Base-by-base conservation (phyloP, 2,888 invertebrate genomes). In the Drosophila flavopinicola region DNA sequence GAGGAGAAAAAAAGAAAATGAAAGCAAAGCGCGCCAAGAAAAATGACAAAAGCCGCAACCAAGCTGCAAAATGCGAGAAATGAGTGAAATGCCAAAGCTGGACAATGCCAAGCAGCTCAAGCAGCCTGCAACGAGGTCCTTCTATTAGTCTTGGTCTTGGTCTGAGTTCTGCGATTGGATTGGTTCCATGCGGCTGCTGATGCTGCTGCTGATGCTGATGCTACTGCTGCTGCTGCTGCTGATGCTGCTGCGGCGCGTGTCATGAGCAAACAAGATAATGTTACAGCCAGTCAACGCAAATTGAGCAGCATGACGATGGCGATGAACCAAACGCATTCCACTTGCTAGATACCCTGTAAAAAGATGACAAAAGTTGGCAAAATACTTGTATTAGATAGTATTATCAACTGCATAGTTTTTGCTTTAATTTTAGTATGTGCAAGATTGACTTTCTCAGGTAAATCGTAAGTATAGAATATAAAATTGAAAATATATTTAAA, bases 221-320 rank as follows among this genome's bases (percentile, higher is more conserved):
- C n/a, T n/a, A n/a, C n/a, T n/a, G n/a, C n/a, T n/a, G n/a, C n/a
- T n/a, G n/a, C n/a, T n/a, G n/a, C n/a, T n/a, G n/a, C n/a, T n/a
- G n/a, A n/a, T n/a, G 42, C 54, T 48, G 33, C 47, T 41, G 41
- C 45, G 73, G 66, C 61, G 86, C 86, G 86, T 86, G 87, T 84
- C 84, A 82, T 84, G 87, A 65, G 71, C 84, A 87, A 87, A 84
- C 82, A 87, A 85, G 84, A 86, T 84, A 84, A 84, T 84, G 76
- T 84, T 86, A 74, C 87, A 85, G 72, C 56, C 72, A 85, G 73
- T 67, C 68, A 83, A 60, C 76, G 76, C 75, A 73, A 80, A 86
- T 80, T 85, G 80, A 83, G 76, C 83, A 58, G 63, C 66, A 49
- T 33, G 41, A 48, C 39, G 54, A 33, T 23, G 66, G 29, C 41